These are phyloP conservation scores for Rhadinocentrus ornatus DNA, from an alignment of 2,797 vertebrate genomes.

Conservation along the genomic window DNA sequence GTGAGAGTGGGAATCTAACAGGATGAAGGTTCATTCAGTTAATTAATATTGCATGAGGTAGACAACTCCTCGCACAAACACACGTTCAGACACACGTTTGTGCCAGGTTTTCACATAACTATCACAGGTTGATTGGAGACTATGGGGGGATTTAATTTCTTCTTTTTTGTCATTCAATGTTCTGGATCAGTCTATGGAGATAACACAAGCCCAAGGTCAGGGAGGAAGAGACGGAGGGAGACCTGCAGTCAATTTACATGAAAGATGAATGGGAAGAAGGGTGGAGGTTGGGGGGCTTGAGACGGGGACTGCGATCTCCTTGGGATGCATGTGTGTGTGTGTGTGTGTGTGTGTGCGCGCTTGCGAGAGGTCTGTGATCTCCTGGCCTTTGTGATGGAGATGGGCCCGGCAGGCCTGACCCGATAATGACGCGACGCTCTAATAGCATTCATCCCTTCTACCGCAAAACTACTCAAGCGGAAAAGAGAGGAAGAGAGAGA, in stretches of 20 bases:
- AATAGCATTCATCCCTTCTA: conserved; percentile 84
- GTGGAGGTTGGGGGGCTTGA: conserved; percentile 56
- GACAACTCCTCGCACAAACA: conserved; percentile 37
- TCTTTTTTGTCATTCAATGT: conserved; percentile 52
- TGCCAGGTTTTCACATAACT: conserved; percentile 52
- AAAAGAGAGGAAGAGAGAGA: conserved; percentile 67
- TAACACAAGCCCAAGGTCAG: conserved; percentile 95
- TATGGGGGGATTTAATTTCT: conserved; percentile 63
- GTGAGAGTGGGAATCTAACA: background rate
- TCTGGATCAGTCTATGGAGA: conserved; percentile 89
- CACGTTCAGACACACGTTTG: conserved; percentile 26
- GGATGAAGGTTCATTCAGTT: conserved; percentile 53
- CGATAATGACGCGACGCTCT: conserved; percentile 83
- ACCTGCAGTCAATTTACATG: conserved; percentile 82
- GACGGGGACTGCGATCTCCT: conserved; percentile 76
- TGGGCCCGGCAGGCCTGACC: conserved; percentile 79
- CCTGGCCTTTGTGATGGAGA: conserved; percentile 86
- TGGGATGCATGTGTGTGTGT: conserved; percentile 55
- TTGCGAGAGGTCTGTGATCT: conserved; percentile 80
- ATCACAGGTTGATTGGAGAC: conserved; percentile 70
- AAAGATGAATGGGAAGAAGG: conserved; percentile 77
- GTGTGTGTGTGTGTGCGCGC: conserved; percentile 28
- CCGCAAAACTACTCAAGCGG: conserved; percentile 80
- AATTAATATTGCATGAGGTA: conserved; percentile 73
- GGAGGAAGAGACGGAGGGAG: conserved; percentile 80